Percentiles rank a stretch among this genome's conserved stretches.
Conservation (phyloP, 1,140 invertebrate genomes). For the Drosophila hydei region DNA sequence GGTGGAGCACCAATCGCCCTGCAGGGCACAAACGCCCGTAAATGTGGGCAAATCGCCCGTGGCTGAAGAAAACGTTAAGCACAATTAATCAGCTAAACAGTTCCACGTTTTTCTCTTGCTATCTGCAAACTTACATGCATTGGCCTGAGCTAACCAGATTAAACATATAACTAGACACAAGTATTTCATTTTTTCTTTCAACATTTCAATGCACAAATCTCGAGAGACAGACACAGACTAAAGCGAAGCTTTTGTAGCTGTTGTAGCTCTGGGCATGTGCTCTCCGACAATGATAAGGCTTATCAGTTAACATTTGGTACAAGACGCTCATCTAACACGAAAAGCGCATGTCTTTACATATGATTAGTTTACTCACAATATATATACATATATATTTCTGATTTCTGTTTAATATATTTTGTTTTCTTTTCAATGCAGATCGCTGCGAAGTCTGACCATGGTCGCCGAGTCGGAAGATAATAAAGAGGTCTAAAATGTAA, state of each 20-base stretch:
- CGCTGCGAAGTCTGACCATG: slow-evolving; percentile 80
- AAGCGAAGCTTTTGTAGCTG: slow-evolving; percentile 5
- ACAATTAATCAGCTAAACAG: slow-evolving; percentile 14
- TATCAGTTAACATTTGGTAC: slow-evolving; percentile 24
- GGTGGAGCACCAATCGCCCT: slow-evolving; percentile 61
- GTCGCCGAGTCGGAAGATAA: slow-evolving; percentile 77
- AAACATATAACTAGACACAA: slow-evolving; percentile 37
- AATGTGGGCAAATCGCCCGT: slow-evolving; percentile 50
- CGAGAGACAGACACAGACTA: slow-evolving; percentile 34
- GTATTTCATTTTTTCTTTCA: slow-evolving; percentile 18
- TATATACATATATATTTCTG: not conserved
- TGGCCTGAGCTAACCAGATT: slow-evolving; percentile 42
- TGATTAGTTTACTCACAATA: slow-evolving; percentile 5
- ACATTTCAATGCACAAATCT: slow-evolving; percentile 34
- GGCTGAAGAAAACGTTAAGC: slow-evolving; percentile 28
- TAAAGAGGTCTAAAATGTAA: slow-evolving; percentile 64
- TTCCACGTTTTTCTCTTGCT: not conserved
- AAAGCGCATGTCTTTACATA: slow-evolving; percentile 21
- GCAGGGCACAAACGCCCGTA: slow-evolving; percentile 44
- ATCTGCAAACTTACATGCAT: slow-evolving; percentile 44
- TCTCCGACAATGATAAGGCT: slow-evolving; percentile 35
- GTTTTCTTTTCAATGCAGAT: slow-evolving; percentile 48
- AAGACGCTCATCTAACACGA: slow-evolving; percentile 33
- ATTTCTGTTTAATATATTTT: slow-evolving; percentile 1
- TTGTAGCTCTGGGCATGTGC: not conserved